Evolutionary conservation across 1,140 invertebrate genomes (phyloP), one percentile per base, ranked within the genome.

Genomic region (Goniozus legneri): DNA sequence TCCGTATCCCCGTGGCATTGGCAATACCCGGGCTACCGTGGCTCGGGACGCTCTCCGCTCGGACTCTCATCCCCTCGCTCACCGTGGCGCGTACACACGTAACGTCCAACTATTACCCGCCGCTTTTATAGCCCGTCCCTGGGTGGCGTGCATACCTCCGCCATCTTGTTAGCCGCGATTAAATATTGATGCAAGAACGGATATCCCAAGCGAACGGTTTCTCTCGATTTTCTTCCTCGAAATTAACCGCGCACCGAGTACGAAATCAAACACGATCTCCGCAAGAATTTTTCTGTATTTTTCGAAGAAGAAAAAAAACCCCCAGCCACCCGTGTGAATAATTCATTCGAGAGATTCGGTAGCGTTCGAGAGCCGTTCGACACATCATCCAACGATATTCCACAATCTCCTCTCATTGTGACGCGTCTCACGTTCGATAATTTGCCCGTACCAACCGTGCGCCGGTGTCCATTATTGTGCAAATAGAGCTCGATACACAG

Each of bases 401-500:
- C n/a, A n/a, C n/a, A n/a, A n/a, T n/a, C n/a, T n/a, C n/a, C n/a
- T n/a, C n/a, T n/a, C n/a, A n/a, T n/a, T n/a, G n/a, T n/a, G n/a
- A n/a, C n/a, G n/a, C n/a, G n/a, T n/a, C n/a, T n/a, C 4, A 10
- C 10, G 24, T 27, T 27, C 4, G 64, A 58, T 70, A 73, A 75
- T 75, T 74, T 74, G 70, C 50, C 55, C 62, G 54, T 54, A n/a
- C n/a, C n/a, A n/a, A n/a, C n/a, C n/a, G 44, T 66, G 62, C 56
- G 58, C 41, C 10, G 4, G 24, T 27, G 53, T 64, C 66, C 62
- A 76, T 76, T 76, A 76, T 76, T 76, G 73, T 76, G 73, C 68
- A 76, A 76, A 76, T 67, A 42, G 24, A 4, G 24, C 10, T 27
- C 4, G 24, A 10, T 4, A 4, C 24, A 27, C 24, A n/a, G n/a